Conservation (phyloP, 2,113 vertebrate genomes). For the Cebus imitator region DNA sequence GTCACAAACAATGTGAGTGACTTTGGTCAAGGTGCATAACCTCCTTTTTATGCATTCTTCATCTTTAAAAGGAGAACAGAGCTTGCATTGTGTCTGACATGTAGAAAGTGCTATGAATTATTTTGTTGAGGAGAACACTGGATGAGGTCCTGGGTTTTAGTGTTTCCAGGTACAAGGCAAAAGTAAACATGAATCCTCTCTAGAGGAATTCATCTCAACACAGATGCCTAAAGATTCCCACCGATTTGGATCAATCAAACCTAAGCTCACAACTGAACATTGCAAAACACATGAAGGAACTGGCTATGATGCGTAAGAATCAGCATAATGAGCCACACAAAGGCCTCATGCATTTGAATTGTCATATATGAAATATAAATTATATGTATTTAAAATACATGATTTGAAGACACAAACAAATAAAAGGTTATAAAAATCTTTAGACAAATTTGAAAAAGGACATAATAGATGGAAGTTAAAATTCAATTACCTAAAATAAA, state of each 20-base stretch:
- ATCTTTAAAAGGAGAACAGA: background rate
- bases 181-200: background rate
- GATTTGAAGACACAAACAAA: background rate
- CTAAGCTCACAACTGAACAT: background rate
- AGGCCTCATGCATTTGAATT: fast-evolving
- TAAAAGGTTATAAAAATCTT: background rate
- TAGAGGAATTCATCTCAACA: no score
- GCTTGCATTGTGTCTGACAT: background rate
- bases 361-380: fast-evolving
- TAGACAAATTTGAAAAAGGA: background rate
- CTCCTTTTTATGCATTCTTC: background rate
- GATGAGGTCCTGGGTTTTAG: background rate
- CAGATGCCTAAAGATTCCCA: background rate
- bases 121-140: background rate
- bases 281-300: background rate
- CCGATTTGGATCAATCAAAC: background rate
- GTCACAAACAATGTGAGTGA: background rate
- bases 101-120: no score
- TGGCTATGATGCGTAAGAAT: fast-evolving
- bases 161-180: background rate
- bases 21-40: background rate
- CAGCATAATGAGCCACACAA: no score
- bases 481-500: background rate
- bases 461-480: background rate
- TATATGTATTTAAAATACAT: background rate